These are phyloP conservation scores for Lasiurus cinereus DNA, from an alignment of 2,113 vertebrate species.

Conservation along the genomic window DNA sequence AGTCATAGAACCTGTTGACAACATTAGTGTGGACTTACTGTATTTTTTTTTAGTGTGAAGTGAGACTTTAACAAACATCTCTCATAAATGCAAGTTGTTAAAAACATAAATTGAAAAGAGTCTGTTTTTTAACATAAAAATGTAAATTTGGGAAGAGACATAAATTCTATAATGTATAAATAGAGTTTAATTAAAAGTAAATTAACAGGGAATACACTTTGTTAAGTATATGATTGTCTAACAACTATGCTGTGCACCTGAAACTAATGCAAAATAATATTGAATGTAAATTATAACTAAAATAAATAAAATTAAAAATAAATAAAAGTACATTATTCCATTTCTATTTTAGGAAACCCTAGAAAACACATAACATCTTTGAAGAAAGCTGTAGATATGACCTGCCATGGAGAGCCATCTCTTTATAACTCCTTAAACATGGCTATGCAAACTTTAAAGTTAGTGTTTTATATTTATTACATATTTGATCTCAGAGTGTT, in stretches of 20 bases:
- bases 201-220: not conserved
- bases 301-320: not conserved
- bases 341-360: constrained; percentile 91
- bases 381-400: constrained; percentile 94
- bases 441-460: constrained; percentile 96
- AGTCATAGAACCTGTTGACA: fast-evolving
- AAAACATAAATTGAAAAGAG: not conserved
- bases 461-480: constrained; percentile 82
- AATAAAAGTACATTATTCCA: constrained; percentile 60
- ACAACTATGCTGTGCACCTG: not conserved
- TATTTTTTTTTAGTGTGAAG: constrained; percentile 50
- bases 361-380: constrained; percentile 93
- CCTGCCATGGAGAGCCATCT: constrained; percentile 96
- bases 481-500: constrained; percentile 43
- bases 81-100: constrained; percentile 12
- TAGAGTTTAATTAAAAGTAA: constrained; percentile 43
- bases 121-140: not conserved
- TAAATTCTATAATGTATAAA: not conserved
- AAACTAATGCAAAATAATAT: not conserved
- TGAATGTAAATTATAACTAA: not conserved
- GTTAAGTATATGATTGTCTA: not conserved
- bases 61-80: constrained; percentile 45
- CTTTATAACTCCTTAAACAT: constrained; percentile 96
- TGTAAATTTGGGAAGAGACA: not conserved
- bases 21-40: not conserved